Evolutionary conservation across 2,888 invertebrate species (phyloP), one percentile per base, ranked within the genome.

Genomic region (Abrostola tripartita): DNA sequence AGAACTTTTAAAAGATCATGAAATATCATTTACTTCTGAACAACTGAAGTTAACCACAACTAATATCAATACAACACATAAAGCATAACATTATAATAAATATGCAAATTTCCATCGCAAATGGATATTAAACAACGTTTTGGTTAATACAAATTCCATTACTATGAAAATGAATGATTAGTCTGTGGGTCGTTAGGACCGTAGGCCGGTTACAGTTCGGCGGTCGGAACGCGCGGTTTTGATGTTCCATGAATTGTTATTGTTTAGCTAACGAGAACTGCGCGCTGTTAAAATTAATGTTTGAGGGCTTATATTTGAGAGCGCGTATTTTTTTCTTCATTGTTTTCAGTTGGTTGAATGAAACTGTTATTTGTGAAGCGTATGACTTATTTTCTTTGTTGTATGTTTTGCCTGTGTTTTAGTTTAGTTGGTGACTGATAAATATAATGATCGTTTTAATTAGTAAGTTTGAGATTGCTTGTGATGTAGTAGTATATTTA

Each of bases 91-190:
- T 37, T 53, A 12, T 24, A 59, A 37, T 47, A 47, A 59, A 57
- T 7, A 57, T 52, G 52, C 47, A 65, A 76, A 70, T 65, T 9
- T 61, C 64, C 55, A 52, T 42, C 47, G 35, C 56, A 58, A 74
- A 74, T 68, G 65, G 14, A 68, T 74, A 69, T 68, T 72, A 61
- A 68, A 79, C 66, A 66, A 49, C 65, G 62, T 74, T 76, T 65
- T 55, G 49, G 57, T 69, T 73, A 75, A 79, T 74, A 68, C 74
- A 64, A 71, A 74, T 79, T 81, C 76, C 70, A 81, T 78, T 74
- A 70, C 52, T 54, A 66, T 65, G 64, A 72, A 69, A 76, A 76
- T 74, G 69, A 79, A 71, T 70, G 65, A 75, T 79, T 69, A 54
- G 65, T 66, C 52, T 55, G 35, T 8, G 38, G 55, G 74, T 65